A percentile compares a stretch with the other conserved stretches of the same genome.
Conservation (phyloP, 2,888 invertebrate genomes). For the Melipona beecheii region DNA sequence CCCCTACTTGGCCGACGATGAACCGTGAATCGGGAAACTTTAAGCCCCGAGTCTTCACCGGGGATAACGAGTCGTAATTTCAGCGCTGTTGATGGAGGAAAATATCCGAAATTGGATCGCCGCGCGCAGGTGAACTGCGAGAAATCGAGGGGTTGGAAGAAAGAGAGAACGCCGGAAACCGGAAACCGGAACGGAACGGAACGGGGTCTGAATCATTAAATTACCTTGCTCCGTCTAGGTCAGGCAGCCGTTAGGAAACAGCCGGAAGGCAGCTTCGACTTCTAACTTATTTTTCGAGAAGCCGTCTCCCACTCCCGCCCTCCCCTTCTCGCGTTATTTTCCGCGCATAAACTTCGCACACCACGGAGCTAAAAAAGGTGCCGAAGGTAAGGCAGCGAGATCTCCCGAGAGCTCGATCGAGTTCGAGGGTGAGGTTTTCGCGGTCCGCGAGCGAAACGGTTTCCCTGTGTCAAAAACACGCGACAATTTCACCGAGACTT, state of each 20-base stretch:
- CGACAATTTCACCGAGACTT: background rate
- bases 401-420: constrained; percentile 1
- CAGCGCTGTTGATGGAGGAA: constrained; percentile 33
- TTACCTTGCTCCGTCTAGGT: constrained; percentile 37
- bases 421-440: background rate
- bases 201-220: constrained; percentile 51
- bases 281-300: constrained; percentile 16
- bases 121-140: constrained; percentile 28
- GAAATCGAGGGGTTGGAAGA: constrained; percentile 36
- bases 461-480: background rate
- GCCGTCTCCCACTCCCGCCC: background rate
- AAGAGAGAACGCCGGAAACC: constrained; percentile 16
- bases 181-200: constrained; percentile 4
- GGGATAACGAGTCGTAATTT: constrained; percentile 23
- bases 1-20: constrained; percentile 23
- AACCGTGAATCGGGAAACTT: constrained; percentile 25
- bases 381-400: background rate
- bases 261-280: background rate
- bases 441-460: background rate
- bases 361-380: background rate
- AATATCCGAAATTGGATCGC: constrained; percentile 51
- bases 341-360: background rate
- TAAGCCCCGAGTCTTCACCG: background rate
- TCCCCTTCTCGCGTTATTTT: background rate
- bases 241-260: constrained; percentile 10